These are phyloP conservation scores for Heterodera filipjevi DNA, from an alignment of 2,888 invertebrate genomes.

Conservation along the genomic window DNA sequence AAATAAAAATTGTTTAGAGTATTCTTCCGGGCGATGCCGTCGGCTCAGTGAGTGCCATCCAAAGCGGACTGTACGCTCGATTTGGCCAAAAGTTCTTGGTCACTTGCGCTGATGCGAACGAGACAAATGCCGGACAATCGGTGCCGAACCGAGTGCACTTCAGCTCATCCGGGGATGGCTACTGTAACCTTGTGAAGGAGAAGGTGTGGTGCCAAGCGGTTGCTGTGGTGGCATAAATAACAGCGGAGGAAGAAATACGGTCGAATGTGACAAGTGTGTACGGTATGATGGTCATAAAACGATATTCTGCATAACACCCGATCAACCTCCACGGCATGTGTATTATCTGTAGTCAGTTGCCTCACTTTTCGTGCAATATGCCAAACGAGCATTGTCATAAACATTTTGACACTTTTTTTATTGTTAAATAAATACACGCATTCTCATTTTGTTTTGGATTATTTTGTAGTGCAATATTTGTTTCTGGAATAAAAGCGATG, in stretches of 20 bases:
- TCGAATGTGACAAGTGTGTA: neutral
- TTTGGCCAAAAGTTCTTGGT: conserved; percentile 31
- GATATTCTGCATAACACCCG: neutral
- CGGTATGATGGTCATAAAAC: neutral
- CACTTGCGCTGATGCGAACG: conserved; percentile 26
- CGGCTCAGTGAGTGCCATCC: conserved; percentile 29
- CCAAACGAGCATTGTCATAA: neutral
- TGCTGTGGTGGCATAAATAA: conserved; percentile 19
- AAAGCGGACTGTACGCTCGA: conserved; percentile 28
- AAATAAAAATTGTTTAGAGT: neutral
- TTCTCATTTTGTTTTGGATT: neutral
- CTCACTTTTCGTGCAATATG: neutral
- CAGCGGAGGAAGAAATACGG: neutral
- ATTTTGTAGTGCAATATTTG: neutral
- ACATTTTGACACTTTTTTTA: neutral
- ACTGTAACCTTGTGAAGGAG: conserved; percentile 32
- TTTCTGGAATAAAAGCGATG: neutral
- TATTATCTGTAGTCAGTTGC: neutral
- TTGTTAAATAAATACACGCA: neutral
- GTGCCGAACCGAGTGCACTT: conserved; percentile 24
- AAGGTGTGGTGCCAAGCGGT: conserved; percentile 34
- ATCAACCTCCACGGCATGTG: neutral
- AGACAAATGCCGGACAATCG: neutral
- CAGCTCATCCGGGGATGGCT: conserved; percentile 30
- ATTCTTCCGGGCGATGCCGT: conserved; percentile 21